Evolutionary conservation across 2,888 invertebrate genomes (phyloP).

Genomic region (Linyphia triangularis): DNA sequence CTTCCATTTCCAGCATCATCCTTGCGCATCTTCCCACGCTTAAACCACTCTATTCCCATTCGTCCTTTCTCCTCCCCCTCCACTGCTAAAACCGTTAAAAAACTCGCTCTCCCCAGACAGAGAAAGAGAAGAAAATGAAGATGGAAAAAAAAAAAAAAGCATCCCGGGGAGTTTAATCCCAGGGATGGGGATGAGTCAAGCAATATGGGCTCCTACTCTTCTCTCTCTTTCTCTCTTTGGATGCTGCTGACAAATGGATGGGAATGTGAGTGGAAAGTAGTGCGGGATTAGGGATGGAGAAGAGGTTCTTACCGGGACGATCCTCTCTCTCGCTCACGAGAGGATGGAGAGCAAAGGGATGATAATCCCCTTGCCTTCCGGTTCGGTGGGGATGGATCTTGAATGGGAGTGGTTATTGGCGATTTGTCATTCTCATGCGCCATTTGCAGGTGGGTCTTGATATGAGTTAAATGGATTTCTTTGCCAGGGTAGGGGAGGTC

Average conservation of each 20-base stretch:
- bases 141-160: neutral
- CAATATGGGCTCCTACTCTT: constrained; percentile 44
- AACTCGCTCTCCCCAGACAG: neutral
- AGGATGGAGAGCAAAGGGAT: neutral
- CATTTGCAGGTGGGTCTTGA: constrained; percentile 8
- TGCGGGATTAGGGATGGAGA: constrained; percentile 27
- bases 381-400: constrained; percentile 10
- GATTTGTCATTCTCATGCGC: constrained; percentile 21
- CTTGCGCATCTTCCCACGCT: no score
- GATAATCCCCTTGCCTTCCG: constrained; percentile 27
- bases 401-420: constrained; percentile 2
- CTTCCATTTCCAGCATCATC: no score
- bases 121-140: neutral
- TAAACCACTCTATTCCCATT: no score
- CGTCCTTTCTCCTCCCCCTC: no score
- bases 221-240: neutral
- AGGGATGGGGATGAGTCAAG: constrained; percentile 43
- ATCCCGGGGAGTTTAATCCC: constrained; percentile 45
- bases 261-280: neutral
- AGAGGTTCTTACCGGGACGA: neutral
- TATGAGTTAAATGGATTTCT: constrained; percentile 3
- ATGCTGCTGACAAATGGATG: constrained; percentile 32
- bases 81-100: no score
- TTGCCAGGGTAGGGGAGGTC: neutral
- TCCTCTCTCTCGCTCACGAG: neutral